Conservation (phyloP, 2,888 invertebrate species). For the Penaeus monodon region DNA sequence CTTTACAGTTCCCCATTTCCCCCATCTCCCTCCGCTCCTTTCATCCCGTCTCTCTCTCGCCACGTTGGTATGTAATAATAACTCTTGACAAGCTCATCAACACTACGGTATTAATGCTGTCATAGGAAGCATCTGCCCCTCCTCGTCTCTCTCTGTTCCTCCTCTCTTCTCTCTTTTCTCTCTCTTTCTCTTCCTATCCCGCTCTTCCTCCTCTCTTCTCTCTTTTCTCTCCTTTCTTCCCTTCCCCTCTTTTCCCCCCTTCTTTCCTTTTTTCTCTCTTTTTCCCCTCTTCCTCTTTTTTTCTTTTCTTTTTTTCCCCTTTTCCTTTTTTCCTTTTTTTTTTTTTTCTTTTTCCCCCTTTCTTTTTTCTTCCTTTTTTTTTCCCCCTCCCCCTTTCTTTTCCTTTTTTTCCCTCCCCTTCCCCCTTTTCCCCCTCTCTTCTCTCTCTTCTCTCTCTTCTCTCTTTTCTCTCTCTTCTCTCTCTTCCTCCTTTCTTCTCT, state of each 20-base stretch:
- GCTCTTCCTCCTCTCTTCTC: background rate
- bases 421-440: background rate
- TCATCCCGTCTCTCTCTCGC: too few relatives aligned
- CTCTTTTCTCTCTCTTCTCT: background rate
- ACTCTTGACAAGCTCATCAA: too few relatives aligned
- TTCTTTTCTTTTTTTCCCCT: background rate
- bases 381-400: too few relatives aligned
- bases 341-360: background rate
- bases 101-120: too few relatives aligned
- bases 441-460: background rate
- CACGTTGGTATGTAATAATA: too few relatives aligned
- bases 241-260: background rate
- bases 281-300: background rate
- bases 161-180: background rate
- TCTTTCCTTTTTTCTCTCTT: background rate
- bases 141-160: background rate
- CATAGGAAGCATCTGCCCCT: background rate
- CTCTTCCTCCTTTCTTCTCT: background rate
- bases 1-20: too few relatives aligned
- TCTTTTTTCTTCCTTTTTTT: background rate
- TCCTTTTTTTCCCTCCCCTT: too few relatives aligned
- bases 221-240: background rate
- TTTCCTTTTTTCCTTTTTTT: background rate
- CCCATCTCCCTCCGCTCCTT: too few relatives aligned
- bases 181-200: background rate